phyloP scores from a whole-genome alignment of 2,113 vertebrate genomes.

The Tylochromis polylepis region DNA sequence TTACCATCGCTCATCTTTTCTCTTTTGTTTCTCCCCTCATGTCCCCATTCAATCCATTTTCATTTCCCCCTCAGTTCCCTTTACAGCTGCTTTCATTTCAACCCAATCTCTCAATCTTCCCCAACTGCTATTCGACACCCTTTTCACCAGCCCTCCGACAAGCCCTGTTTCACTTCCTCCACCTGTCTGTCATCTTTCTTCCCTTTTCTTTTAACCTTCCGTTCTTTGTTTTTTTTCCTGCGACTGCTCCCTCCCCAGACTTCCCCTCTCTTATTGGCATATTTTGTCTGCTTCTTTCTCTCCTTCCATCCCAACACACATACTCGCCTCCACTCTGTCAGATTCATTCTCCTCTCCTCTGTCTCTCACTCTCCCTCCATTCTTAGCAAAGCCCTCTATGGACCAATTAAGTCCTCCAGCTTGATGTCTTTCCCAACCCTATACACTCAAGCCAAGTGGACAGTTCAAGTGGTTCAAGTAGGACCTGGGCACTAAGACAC shows the following conservation, averaged over 20 bases:
- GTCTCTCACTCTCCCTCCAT: background rate
- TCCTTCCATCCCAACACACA: background rate
- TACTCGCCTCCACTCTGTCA: background rate
- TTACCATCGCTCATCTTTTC: conserved; percentile 65
- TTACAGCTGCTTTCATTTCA: conserved; percentile 63
- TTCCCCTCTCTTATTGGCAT: background rate
- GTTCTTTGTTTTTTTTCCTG: background rate
- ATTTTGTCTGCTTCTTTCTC: background rate
- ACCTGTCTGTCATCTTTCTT: conserved; percentile 49
- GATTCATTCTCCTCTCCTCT: background rate
- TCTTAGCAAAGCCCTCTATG: conserved; percentile 10
- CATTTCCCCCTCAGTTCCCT: conserved; percentile 59
- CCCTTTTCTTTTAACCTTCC: conserved; percentile 19
- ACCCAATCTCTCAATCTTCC: conserved; percentile 59
- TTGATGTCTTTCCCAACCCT: conserved; percentile 26
- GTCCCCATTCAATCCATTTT: conserved; percentile 67
- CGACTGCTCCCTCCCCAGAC: background rate
- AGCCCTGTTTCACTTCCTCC: conserved; percentile 45
- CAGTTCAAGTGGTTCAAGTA: conserved; percentile 47
- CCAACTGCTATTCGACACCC: background rate
- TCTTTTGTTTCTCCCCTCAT: conserved; percentile 59
- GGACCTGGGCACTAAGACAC: background rate
- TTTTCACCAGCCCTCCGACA: conserved; percentile 37
- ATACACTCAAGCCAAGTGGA: background rate
- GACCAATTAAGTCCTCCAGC: conserved; percentile 54